phyloP scores from a whole-genome alignment of 2,888 invertebrate genomes.

The Mycalesis mineus region DNA sequence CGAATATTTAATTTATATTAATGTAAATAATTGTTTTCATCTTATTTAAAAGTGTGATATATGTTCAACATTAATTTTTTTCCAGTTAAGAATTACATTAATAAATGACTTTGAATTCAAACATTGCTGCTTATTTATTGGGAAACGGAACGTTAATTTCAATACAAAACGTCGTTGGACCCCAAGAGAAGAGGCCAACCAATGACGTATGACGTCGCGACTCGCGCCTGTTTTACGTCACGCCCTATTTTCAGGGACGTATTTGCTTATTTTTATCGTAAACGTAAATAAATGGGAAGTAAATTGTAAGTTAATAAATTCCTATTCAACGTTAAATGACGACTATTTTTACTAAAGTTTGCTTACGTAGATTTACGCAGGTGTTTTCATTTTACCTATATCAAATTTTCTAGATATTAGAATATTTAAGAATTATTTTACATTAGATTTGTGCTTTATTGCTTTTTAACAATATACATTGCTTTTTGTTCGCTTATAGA shows the following conservation, averaged over 20 bases:
- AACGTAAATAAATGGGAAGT: conserved; percentile 50
- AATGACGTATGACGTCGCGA: conserved; percentile 51
- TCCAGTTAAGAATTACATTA: too few relatives aligned
- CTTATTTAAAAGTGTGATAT: too few relatives aligned
- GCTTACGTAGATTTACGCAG: conserved; percentile 5
- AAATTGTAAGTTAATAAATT: conserved; percentile 40
- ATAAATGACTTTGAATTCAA: too few relatives aligned
- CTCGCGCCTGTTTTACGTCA: conserved; percentile 58
- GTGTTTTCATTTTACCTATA: too few relatives aligned
- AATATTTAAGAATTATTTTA: too few relatives aligned
- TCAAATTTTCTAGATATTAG: too few relatives aligned
- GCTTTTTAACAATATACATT: too few relatives aligned
- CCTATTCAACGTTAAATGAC: conserved; percentile 4
- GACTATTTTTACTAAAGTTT: conserved; percentile 1
- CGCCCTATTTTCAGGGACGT: conserved; percentile 71
- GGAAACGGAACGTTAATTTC: conserved; percentile 49
- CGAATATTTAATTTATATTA: too few relatives aligned
- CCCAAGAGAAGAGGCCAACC: conserved; percentile 16
- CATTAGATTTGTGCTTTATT: too few relatives aligned
- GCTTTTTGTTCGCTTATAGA: too few relatives aligned
- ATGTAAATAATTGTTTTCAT: too few relatives aligned
- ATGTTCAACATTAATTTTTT: too few relatives aligned
- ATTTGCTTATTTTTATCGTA: conserved; percentile 60
- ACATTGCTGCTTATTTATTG: not conserved
- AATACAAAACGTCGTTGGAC: conserved; percentile 22